Evolutionary conservation across 2,113 vertebrate species (phyloP).

Genomic region (Martes martes): DNA sequence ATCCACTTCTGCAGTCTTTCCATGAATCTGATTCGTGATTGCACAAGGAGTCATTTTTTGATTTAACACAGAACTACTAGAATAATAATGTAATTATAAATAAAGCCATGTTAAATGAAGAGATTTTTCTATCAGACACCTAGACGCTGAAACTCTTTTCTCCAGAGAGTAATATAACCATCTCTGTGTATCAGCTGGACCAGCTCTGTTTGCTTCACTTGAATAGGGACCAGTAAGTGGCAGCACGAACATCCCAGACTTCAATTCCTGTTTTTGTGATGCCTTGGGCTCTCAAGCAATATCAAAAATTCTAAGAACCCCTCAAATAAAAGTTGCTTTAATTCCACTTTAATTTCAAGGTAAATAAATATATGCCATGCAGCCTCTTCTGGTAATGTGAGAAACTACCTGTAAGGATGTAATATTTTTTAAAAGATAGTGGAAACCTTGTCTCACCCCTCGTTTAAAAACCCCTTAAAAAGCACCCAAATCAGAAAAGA

Average conservation of each 20-base stretch:
- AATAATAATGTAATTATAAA: slow-evolving; percentile 2
- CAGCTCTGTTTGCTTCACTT: slow-evolving; percentile 2
- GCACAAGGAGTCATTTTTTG: not conserved
- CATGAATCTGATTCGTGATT: not conserved
- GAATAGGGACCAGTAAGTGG: not conserved
- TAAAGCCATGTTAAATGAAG: not conserved
- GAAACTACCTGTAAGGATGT: slow-evolving; percentile 29
- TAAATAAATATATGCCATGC: not conserved
- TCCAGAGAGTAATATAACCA: not conserved
- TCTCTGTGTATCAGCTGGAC: not conserved
- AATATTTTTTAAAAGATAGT: not conserved
- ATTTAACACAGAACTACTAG: not conserved
- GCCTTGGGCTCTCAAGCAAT: not conserved
- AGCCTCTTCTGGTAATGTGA: not conserved
- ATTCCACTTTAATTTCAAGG: slow-evolving; percentile 45
- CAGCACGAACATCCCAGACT: not conserved
- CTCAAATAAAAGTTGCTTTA: slow-evolving; percentile 38
- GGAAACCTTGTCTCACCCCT: not conserved
- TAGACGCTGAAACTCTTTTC: not conserved
- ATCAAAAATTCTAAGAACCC: not conserved
- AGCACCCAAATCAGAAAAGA: not conserved
- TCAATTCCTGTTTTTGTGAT: not conserved
- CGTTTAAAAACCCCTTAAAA: not conserved
- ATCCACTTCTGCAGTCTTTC: not conserved
- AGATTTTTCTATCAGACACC: not conserved